A percentile compares a stretch with the other conserved stretches of the same genome.
These are phyloP conservation scores for Odontomyia ornata DNA, from an alignment of 2,888 invertebrate genomes.

Conservation along the genomic window DNA sequence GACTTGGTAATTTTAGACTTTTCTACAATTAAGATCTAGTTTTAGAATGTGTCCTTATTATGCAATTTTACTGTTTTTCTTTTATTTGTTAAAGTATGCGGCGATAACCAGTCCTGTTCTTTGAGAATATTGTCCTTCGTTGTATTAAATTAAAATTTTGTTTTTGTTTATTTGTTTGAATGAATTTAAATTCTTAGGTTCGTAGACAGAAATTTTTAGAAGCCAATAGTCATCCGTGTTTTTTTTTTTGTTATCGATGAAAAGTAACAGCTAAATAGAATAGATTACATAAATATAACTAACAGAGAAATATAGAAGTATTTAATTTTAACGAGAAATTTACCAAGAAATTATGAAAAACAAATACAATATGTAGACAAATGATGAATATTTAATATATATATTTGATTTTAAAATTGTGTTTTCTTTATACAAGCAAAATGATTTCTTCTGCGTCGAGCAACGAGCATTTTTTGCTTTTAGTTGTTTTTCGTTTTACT, in stretches of 20 bases:
- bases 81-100: background rate
- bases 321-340: constrained; percentile 28
- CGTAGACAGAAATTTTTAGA: too few species aligned
- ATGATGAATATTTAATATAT: constrained; percentile 38
- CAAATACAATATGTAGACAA: constrained; percentile 11
- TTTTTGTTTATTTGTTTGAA: background rate
- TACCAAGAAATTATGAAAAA: background rate
- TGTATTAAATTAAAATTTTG: constrained; percentile 5
- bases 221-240: too few species aligned
- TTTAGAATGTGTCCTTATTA: background rate
- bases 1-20: too few species aligned
- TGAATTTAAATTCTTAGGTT: background rate
- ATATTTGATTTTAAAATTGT: constrained; percentile 22
- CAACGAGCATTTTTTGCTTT: too few species aligned
- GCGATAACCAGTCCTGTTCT: background rate
- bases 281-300: background rate
- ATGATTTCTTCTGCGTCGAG: too few species aligned
- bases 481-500: too few species aligned
- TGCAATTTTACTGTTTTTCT: background rate
- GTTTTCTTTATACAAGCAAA: constrained; percentile 14
- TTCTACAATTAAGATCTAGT: background rate
- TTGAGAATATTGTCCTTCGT: background rate
- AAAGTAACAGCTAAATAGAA: background rate
- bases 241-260: too few species aligned
- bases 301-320: constrained; percentile 17